These are phyloP conservation scores for Scaptomyza caliginosa DNA, from an alignment of 2,888 invertebrate species.

Conservation along the genomic window DNA sequence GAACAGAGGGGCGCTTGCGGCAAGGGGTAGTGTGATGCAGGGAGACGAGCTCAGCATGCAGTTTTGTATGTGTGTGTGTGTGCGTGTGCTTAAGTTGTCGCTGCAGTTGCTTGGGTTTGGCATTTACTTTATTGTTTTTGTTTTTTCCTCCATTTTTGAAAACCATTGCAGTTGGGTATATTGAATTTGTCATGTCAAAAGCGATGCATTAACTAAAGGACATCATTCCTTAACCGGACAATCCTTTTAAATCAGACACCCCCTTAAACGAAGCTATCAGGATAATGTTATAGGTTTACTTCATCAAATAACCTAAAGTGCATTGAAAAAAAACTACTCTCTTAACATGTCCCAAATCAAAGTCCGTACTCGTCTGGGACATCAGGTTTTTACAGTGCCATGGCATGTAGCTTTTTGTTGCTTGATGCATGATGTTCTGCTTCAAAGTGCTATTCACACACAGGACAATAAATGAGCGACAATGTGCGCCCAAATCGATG, in stretches of 20 bases:
- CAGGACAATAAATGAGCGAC: slow-evolving; percentile 27
- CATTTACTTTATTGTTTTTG: slow-evolving; percentile 24
- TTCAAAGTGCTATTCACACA: slow-evolving; percentile 22
- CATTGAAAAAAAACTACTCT: too few species aligned
- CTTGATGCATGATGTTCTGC: slow-evolving; percentile 12
- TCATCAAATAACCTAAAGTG: background rate
- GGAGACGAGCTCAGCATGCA: slow-evolving; percentile 66
- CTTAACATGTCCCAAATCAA: slow-evolving; percentile 28
- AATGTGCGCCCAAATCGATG: slow-evolving; percentile 26
- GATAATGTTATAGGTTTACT: too few species aligned
- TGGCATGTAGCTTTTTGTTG: slow-evolving; percentile 46
- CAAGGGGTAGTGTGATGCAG: background rate
- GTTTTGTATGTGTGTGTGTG: slow-evolving; percentile 42
- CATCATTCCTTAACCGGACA: background rate
- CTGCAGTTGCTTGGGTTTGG: slow-evolving; percentile 51
- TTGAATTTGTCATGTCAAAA: background rate
- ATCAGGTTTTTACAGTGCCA: slow-evolving; percentile 9
- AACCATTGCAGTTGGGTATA: background rate
- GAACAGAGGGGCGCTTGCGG: background rate
- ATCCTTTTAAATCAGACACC: background rate
- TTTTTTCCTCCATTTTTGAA: slow-evolving; percentile 8
- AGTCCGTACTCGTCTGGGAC: slow-evolving; percentile 14
- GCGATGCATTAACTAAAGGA: background rate
- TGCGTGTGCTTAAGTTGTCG: slow-evolving; percentile 15
- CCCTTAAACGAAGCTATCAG: background rate